Percentiles rank a stretch among this genome's conserved stretches.
These are phyloP conservation scores for Watsonalla cultraria DNA, from an alignment of 2,888 invertebrate genomes.

Conservation along the genomic window DNA sequence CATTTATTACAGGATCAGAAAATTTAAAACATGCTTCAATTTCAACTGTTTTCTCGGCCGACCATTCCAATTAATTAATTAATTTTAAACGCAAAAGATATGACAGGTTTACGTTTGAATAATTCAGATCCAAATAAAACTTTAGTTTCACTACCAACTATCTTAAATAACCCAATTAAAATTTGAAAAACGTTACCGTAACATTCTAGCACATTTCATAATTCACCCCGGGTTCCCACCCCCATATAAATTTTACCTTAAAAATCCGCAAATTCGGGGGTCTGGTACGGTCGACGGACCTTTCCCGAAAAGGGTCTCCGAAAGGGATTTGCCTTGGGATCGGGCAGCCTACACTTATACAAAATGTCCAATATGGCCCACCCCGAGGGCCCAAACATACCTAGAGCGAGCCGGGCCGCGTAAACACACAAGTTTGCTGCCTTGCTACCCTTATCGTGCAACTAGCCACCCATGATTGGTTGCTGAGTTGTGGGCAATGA, in stretches of 20 bases:
- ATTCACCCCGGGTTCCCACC: constrained; percentile 32
- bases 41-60: no score
- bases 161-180: constrained; percentile 12
- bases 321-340: constrained; percentile 77
- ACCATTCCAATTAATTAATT: no score
- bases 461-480: constrained; percentile 11
- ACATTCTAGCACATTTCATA: constrained; percentile 31
- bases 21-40: no score
- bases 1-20: no score
- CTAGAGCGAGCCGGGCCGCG: constrained; percentile 49
- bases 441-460: constrained; percentile 48
- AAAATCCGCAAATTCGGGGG: constrained; percentile 77
- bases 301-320: constrained; percentile 71
- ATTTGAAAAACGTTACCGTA: constrained; percentile 24
- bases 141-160: background rate
- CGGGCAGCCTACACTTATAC: constrained; percentile 74
- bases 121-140: background rate
- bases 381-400: constrained; percentile 60
- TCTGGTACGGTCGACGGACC: constrained; percentile 67
- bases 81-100: no score
- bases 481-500: background rate
- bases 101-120: background rate
- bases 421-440: constrained; percentile 75
- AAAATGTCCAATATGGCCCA: constrained; percentile 75
- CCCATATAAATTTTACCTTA: constrained; percentile 77